These are phyloP conservation scores for Pipistrellus kuhlii DNA, from an alignment of 2,797 vertebrate species.

Conservation along the genomic window DNA sequence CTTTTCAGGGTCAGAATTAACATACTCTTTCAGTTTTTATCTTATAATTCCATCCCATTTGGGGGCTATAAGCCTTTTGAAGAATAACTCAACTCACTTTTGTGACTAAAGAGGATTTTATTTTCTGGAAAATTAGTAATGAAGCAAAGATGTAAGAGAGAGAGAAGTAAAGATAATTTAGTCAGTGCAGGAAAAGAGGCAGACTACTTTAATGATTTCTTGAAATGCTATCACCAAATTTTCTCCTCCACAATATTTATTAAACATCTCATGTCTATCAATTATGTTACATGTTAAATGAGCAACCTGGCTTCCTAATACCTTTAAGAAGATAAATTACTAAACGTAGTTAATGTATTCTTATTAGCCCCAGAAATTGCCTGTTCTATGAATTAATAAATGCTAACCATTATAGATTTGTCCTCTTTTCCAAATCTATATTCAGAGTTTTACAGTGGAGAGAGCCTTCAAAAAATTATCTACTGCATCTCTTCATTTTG, in stretches of 20 bases:
- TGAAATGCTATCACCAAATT: conserved; percentile 37
- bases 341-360: neutral
- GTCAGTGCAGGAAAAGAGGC: conserved; percentile 11
- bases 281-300: conserved; percentile 32
- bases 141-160: conserved; percentile 34
- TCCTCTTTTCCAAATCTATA: neutral
- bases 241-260: conserved; percentile 50
- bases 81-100: conserved; percentile 17
- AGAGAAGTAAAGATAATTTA: conserved; percentile 21
- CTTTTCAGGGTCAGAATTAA: neutral
- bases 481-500: neutral
- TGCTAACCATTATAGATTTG: neutral
- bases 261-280: neutral
- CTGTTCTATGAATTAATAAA: conserved; percentile 29
- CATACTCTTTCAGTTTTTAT: neutral
- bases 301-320: conserved; percentile 22
- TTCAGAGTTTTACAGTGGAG: neutral
- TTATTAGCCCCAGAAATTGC: conserved; percentile 14
- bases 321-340: conserved; percentile 16
- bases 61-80: neutral
- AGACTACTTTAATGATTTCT: conserved; percentile 41
- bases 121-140: conserved; percentile 56
- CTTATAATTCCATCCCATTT: neutral
- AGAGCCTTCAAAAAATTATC: neutral
- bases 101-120: neutral